phyloP scores from a whole-genome alignment of 2,113 vertebrate genomes.

The Crotalus viridis region DNA sequence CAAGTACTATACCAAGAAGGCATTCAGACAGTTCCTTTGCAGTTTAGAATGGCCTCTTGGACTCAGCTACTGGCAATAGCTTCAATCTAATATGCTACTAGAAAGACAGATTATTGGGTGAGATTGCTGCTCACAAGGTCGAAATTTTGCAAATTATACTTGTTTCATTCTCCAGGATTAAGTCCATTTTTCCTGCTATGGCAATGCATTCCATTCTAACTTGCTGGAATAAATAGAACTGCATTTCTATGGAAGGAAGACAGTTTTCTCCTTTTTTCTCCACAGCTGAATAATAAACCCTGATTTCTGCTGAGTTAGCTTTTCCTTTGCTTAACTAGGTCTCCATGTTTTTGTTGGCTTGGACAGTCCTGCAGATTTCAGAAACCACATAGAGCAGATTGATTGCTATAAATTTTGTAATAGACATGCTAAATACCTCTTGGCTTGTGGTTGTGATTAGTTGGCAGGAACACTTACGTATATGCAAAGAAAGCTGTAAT shows the following conservation, averaged over 20 bases:
- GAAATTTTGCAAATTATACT: neutral
- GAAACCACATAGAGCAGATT: slow-evolving; percentile 50
- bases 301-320: slow-evolving; percentile 53
- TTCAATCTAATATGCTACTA: slow-evolving; percentile 18
- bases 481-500: slow-evolving; percentile 29
- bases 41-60: slow-evolving; percentile 16
- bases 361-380: slow-evolving; percentile 38
- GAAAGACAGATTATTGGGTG: slow-evolving; percentile 25
- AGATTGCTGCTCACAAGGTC: neutral
- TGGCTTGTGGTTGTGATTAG: slow-evolving; percentile 36
- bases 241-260: slow-evolving; percentile 54
- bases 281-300: slow-evolving; percentile 34
- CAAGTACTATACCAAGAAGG: neutral
- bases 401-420: slow-evolving; percentile 40
- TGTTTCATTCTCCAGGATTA: slow-evolving; percentile 34
- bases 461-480: slow-evolving; percentile 29
- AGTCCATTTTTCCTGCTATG: slow-evolving; percentile 43
- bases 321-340: slow-evolving; percentile 43
- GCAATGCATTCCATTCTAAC: slow-evolving; percentile 47
- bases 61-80: slow-evolving; percentile 1
- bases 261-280: slow-evolving; percentile 44
- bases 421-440: slow-evolving; percentile 45
- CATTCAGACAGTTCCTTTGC: slow-evolving; percentile 39
- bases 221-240: slow-evolving; percentile 45
- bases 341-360: slow-evolving; percentile 59